Evolutionary conservation across 2,888 invertebrate species (phyloP), one percentile per base, ranked within the genome.

Genomic region (Scaptodrosophila latifasciaeformis): DNA sequence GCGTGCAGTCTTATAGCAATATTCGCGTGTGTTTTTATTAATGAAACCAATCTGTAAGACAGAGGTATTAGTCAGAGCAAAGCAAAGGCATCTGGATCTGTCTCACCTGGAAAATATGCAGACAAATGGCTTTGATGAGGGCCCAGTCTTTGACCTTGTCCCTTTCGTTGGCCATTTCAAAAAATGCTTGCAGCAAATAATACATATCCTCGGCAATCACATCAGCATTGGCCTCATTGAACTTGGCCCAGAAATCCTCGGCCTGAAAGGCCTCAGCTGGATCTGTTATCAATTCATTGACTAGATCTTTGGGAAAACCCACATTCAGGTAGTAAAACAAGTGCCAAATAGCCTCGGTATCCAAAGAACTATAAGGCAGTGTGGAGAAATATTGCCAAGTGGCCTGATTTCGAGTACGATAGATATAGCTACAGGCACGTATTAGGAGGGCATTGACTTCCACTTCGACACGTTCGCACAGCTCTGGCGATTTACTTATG

Each of bases 381-480:
- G 92, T 91, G 10, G 93, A 92, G 67, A 94, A 89, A 86, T 93
- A 94, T 83, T 95, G 94, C 92, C 94, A 93, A 1, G 93, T 91
- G 6, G 93, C 92, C 58, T 92, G 87, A 78, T 91, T 91, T 42
- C 91, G 90, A 0, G 92, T 91, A 1, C 90, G 89, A 78, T 92
- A 92, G 53, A 94, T 90, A 64, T 90, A 91, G 52, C 90, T 88
- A 29, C 91, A 91, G 1, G 93, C 90, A 48, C 91, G 88, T 27
- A 92, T 82, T 54, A 95, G 90, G 65, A 94, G 90, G 4, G 91
- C 89, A 83, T 94, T 93, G 78, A 92, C 91, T 84, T 94, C 94
- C 5, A 90, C 87, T 82, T 92, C 91, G 30, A 93, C 87, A 55
- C 91, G 88, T 55, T 88, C 84, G 43, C 89, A 81, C 82, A 90